Evolutionary conservation across 1,140 invertebrate genomes (phyloP).

Genomic region (Hycleus phaleratus): DNA sequence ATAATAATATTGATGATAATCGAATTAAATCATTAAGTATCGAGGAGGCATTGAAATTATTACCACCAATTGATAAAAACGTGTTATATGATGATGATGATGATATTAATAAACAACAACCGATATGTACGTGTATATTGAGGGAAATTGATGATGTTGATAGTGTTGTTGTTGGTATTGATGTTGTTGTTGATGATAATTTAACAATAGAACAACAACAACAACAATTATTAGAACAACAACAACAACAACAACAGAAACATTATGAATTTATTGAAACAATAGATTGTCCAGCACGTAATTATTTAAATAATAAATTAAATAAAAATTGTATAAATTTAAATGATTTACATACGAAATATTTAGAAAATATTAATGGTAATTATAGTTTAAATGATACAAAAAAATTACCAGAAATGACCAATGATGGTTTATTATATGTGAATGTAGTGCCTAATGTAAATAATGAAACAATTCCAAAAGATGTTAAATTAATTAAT

Average conservation of each 20-base stretch:
- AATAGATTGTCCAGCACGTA: conserved; percentile 28
- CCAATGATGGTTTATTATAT: conserved; percentile 26
- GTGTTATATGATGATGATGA: conserved; percentile 10
- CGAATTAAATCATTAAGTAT: conserved; percentile 23
- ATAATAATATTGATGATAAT: background rate
- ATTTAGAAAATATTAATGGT: conserved; percentile 34
- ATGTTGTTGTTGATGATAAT: conserved; percentile 16
- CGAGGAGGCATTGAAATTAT: conserved; percentile 31
- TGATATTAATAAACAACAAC: conserved; percentile 10
- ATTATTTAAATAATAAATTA: conserved; percentile 26
- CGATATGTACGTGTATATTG: conserved; percentile 25
- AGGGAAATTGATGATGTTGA: conserved; percentile 26
- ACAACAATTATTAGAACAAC: conserved; percentile 4
- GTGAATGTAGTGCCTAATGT: conserved; percentile 41
- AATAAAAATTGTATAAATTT: conserved; percentile 18
- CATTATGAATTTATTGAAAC: conserved; percentile 30
- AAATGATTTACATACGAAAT: conserved; percentile 22
- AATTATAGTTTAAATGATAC: conserved; percentile 27
- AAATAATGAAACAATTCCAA: conserved; percentile 33
- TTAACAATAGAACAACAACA: conserved; percentile 19
- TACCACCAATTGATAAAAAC: conserved; percentile 33
- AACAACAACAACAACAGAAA: conserved; percentile 9
- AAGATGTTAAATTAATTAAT: conserved; percentile 17
- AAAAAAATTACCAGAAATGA: conserved; percentile 8
- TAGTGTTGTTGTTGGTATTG: conserved; percentile 18